phyloP scores from a whole-genome alignment of 35 echinoderm and acorn worm species.

The Acanthaster planci region DNA sequence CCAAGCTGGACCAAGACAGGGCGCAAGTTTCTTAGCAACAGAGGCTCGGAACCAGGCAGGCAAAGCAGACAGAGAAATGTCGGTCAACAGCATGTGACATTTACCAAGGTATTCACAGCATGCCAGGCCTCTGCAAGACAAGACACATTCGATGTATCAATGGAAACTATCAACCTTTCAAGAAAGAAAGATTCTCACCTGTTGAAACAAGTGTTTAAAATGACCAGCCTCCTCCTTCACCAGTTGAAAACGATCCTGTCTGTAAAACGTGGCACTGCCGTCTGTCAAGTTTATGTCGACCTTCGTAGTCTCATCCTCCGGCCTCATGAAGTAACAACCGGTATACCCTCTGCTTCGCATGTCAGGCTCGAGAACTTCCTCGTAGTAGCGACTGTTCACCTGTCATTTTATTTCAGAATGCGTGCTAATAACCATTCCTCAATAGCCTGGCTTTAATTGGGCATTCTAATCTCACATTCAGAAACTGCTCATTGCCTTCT shows the following conservation, averaged over 20 bases:
- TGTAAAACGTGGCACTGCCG: background rate
- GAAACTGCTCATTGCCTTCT: too few species aligned
- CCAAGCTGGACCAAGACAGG: too few species aligned
- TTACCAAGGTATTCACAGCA: background rate
- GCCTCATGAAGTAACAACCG: background rate
- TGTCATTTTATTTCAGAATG: too few species aligned
- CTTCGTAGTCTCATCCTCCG: background rate
- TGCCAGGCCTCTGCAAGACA: background rate
- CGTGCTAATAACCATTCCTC: too few species aligned
- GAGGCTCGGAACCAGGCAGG: background rate
- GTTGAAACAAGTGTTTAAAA: background rate
- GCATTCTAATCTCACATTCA: too few species aligned
- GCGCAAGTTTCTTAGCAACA: too few species aligned
- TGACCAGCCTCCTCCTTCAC: background rate
- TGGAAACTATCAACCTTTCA: background rate
- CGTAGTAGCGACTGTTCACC: background rate
- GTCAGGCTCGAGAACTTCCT: background rate
- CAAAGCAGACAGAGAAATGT: background rate
- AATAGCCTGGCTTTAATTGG: too few species aligned
- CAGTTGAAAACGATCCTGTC: background rate
- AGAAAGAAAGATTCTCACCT: background rate
- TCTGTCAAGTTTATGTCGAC: background rate
- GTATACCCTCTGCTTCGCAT: background rate
- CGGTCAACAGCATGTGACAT: background rate
- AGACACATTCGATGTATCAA: background rate